A percentile compares a stretch with the other conserved stretches of the same genome.
Evolutionary conservation across 2,888 invertebrate genomes (phyloP).

Genomic region (Dascillus cervinus): DNA sequence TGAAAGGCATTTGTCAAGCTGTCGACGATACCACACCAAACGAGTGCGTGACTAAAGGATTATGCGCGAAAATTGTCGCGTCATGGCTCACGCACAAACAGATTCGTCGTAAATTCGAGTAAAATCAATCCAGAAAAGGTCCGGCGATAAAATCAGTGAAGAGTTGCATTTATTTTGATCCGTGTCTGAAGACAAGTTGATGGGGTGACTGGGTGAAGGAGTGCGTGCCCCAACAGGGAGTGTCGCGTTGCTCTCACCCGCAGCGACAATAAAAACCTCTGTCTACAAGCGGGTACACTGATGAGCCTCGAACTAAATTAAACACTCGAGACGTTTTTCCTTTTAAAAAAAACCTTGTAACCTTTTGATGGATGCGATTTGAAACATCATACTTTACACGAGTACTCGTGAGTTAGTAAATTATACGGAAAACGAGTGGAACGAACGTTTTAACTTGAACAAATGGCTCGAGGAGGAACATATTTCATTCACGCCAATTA

Average conservation of each 20-base stretch:
- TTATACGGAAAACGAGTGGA: conserved; percentile 26
- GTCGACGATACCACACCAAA: conserved; percentile 4
- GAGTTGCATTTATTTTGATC: conserved; percentile 1
- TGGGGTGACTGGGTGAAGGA: conserved; percentile 7
- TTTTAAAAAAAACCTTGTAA: no score
- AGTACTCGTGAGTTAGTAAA: conserved; percentile 23
- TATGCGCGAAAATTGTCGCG: conserved; percentile 9
- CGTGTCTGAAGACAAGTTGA: conserved; percentile 5
- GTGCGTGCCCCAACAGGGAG: conserved; percentile 6
- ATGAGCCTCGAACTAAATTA: no score
- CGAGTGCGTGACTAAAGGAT: conserved; percentile 13
- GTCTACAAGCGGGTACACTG: no score
- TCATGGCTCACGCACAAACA: conserved; percentile 11
- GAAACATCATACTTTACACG: conserved; percentile 22
- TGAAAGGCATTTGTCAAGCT: conserved; percentile 18
- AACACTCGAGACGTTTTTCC: no score
- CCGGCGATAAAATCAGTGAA: conserved; percentile 6
- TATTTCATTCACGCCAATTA: conserved; percentile 28
- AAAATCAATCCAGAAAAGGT: no score
- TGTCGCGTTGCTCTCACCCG: conserved; percentile 4
- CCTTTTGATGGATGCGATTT: no score
- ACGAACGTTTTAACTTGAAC: conserved; percentile 17
- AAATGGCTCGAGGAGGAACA: conserved; percentile 20
- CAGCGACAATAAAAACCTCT: conserved; percentile 5
- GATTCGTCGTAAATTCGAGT: no score